Evolutionary conservation across 23 tunicate genomes (phyloP), one percentile per base, ranked within the genome.

Genomic region (Botrylloides violaceus): DNA sequence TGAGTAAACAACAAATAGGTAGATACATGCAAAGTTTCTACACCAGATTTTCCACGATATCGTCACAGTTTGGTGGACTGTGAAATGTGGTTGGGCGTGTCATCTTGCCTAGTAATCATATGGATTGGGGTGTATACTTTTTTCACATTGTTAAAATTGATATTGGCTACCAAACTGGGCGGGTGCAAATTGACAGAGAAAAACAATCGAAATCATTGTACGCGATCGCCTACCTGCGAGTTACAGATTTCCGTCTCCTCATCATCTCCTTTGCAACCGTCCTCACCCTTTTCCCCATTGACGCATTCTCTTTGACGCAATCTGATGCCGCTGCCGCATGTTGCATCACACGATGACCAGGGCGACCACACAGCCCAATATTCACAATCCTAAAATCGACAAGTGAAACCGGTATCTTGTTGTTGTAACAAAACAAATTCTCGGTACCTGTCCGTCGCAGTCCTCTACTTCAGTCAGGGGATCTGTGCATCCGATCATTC

Each of bases 401-500:
- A 15, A 15, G 9, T 43, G 9, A 43, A 15, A 43, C 9, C 53
- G 53, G 15, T 43, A 7, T 9, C 9, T 43, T 9, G 12, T 7
- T 43, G 53, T 15, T 7, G 53, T 43, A 43, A 9, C 53, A 43
- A 43, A 43, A 43, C 15, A 9, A 15, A 7, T 43, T 25, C 23
- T 4, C 0, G 38, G 36, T 53, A 87, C 96, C 70, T 77, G 48
- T 43, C 48, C 66, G 50, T 81, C 76, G 81, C 94, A 86, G 0
- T 62, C 34, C 15, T 53, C 59, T 31, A 27, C 65, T 61, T 86
- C 85, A 9, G 5, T 9, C 12, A 48, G 12, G 24, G 39, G 65
- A 38, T 88, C 96, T n/a, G 63, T 76, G 59, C 96, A 88, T 36
- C 96, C 96, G 18, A 36, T 36, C 22, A 77, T 79, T 34, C 86